phyloP scores from a whole-genome alignment of 1,140 invertebrate genomes.

The Oryctes rhinoceros region DNA sequence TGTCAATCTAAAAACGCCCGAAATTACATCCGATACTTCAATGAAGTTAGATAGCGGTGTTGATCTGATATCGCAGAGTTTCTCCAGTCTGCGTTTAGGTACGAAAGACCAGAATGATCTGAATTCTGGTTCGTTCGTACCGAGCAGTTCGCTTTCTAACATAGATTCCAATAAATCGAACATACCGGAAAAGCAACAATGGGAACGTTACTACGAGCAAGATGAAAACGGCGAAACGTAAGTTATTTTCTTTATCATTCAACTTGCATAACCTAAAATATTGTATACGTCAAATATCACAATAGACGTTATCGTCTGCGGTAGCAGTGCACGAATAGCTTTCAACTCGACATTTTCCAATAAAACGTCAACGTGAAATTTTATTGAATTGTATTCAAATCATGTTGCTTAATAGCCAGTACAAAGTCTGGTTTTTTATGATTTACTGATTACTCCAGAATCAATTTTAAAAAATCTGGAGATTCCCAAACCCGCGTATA shows the following conservation, averaged over 20 bases:
- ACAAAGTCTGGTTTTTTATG: too few relatives aligned
- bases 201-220: slow-evolving; percentile 69
- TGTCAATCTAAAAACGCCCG: slow-evolving; percentile 41
- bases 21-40: slow-evolving; percentile 48
- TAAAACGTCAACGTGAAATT: background rate
- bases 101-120: slow-evolving; percentile 56
- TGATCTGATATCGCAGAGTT: slow-evolving; percentile 64
- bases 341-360: too few relatives aligned
- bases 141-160: slow-evolving; percentile 41
- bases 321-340: background rate
- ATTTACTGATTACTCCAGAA: background rate
- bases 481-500: slow-evolving; percentile 17
- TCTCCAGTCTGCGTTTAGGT: slow-evolving; percentile 65
- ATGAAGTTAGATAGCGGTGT: slow-evolving; percentile 66
- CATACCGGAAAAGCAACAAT: slow-evolving; percentile 55
- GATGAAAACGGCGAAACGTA: slow-evolving; percentile 79
- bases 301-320: background rate
- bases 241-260: slow-evolving; percentile 59
- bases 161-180: slow-evolving; percentile 41
- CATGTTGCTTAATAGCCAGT: background rate
- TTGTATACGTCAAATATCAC: background rate
- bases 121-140: slow-evolving; percentile 47
- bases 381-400: slow-evolving; percentile 6
- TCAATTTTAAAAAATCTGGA: slow-evolving; percentile 6
- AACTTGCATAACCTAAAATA: slow-evolving; percentile 10